Evolutionary conservation across 2,888 invertebrate species (phyloP).

Genomic region (Ormyrus pomaceus): DNA sequence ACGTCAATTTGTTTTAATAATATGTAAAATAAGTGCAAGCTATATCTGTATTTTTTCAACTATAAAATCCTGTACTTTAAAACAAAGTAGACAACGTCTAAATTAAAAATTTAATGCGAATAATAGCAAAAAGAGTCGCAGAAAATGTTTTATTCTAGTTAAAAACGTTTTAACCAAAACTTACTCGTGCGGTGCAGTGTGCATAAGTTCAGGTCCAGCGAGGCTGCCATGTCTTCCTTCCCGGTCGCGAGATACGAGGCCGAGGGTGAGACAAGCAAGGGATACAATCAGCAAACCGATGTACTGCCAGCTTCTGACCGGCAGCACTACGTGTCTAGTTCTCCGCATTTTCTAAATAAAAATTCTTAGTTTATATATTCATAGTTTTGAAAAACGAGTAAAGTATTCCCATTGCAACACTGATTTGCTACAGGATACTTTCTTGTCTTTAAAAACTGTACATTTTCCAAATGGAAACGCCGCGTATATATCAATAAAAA

Average conservation of each 20-base stretch:
- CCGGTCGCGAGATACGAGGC: conserved; percentile 70
- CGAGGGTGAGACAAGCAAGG: conserved; percentile 70
- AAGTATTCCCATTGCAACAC: not conserved
- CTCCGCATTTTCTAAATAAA: conserved; percentile 62
- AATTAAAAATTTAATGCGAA: too few species aligned
- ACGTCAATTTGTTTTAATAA: too few species aligned
- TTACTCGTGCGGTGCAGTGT: conserved; percentile 71
- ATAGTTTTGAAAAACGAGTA: not conserved
- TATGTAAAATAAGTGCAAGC: too few species aligned
- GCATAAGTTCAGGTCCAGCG: conserved; percentile 70
- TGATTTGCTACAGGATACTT: not conserved
- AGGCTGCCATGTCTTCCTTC: conserved; percentile 71
- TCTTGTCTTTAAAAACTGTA: too few species aligned
- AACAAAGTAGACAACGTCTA: too few species aligned
- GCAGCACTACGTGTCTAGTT: conserved; percentile 69
- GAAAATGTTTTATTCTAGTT: too few species aligned
- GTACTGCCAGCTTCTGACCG: conserved; percentile 71
- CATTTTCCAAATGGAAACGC: not conserved
- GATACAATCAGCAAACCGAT: conserved; percentile 70
- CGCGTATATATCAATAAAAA: not conserved
- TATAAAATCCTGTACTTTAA: too few species aligned
- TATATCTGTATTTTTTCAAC: too few species aligned
- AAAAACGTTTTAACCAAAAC: conserved; percentile 19
- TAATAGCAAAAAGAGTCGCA: too few species aligned
- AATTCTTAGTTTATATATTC: not conserved